Conservation (phyloP, 2,797 vertebrate species). For the Chelon auratus region DNA sequence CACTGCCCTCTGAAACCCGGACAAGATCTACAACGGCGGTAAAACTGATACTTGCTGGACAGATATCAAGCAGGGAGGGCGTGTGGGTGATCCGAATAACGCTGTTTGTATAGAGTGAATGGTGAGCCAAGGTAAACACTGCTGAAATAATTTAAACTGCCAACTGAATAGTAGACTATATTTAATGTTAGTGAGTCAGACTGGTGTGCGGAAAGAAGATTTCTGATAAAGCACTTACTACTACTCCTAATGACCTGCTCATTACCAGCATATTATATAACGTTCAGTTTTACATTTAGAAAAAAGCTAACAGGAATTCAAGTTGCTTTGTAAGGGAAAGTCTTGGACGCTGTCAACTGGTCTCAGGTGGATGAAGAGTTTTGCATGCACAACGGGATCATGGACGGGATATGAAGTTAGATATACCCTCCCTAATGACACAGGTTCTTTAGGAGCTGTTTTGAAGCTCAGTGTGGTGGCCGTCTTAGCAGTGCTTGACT, state of each 20-base stretch:
- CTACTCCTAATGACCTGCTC: conserved; percentile 7
- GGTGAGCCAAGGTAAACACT: conserved; percentile 1
- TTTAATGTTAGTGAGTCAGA: conserved; percentile 30
- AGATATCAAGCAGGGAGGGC: not conserved
- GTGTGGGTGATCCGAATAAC: not conserved
- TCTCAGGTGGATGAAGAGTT: no score
- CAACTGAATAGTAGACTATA: conserved; percentile 4
- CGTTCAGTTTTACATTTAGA: not conserved
- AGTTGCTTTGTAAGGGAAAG: no score
- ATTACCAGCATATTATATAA: not conserved
- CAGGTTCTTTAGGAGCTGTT: no score
- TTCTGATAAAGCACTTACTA: conserved; percentile 6
- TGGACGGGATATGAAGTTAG: no score
- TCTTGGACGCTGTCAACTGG: no score
- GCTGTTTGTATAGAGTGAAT: conserved; percentile 11
- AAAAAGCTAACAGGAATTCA: no score
- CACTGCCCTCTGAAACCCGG: conserved; percentile 42
- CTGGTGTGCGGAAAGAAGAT: not conserved
- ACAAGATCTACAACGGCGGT: conserved; percentile 48
- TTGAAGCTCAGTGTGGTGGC: no score
- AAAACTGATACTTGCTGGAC: conserved; percentile 27
- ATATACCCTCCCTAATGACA: no score
- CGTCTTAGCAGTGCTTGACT: no score
- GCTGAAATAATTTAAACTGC: conserved; percentile 6
- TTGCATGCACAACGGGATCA: no score